A percentile compares a stretch with the other conserved stretches of the same genome.
These are phyloP conservation scores for Rhea americana DNA, from an alignment of 2,113 vertebrate species.

Conservation along the genomic window DNA sequence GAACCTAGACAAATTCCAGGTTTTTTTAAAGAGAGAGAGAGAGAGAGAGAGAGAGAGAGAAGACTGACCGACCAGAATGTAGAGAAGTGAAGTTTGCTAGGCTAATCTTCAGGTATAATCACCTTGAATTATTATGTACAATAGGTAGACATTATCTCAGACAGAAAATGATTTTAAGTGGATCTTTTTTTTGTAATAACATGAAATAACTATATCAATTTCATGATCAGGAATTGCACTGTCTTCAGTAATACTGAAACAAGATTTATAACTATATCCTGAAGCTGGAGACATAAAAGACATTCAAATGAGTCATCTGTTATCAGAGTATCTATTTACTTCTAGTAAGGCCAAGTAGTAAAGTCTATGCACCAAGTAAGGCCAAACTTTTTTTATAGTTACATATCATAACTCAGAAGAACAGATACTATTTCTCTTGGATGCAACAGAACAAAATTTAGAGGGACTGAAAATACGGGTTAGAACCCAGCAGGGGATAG, in stretches of 20 bases:
- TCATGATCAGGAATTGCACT: not conserved
- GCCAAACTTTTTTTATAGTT: not conserved
- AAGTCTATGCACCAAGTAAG: not conserved
- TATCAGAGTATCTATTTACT: not conserved
- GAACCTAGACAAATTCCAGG: not conserved
- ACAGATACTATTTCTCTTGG: not conserved
- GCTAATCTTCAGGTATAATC: not conserved
- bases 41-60: too few relatives aligned
- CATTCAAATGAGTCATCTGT: not conserved
- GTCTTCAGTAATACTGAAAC: not conserved
- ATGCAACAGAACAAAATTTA: not conserved
- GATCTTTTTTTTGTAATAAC: not conserved
- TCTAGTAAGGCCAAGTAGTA: not conserved
- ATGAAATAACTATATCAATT: not conserved
- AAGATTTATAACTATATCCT: not conserved
- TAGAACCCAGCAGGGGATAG: not conserved
- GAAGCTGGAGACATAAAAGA: not conserved
- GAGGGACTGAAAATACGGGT: not conserved
- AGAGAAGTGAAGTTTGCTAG: not conserved
- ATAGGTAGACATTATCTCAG: not conserved
- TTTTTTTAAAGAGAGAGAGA: too few relatives aligned
- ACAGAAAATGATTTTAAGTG: not conserved
- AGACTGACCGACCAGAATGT: not conserved
- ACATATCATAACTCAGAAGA: not conserved
- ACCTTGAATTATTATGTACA: not conserved